Percentiles rank a stretch among this genome's conserved stretches.
Evolutionary conservation across 2,113 vertebrate species (phyloP).

Genomic region (Etheostoma cragini): DNA sequence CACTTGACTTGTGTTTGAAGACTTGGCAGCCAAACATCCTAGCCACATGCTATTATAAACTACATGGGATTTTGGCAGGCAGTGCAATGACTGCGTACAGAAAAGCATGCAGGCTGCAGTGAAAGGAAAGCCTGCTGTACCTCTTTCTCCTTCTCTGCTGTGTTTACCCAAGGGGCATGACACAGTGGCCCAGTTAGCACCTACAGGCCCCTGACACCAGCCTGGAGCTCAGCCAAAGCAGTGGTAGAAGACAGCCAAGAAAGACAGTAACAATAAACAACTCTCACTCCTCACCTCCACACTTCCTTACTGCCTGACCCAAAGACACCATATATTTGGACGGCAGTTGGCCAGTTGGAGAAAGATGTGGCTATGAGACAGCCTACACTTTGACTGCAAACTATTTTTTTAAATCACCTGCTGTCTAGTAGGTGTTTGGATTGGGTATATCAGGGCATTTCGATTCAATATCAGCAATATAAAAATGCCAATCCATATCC

Average conservation of each 20-base stretch:
- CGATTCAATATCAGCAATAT: not conserved
- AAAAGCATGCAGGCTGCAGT: constrained; percentile 35
- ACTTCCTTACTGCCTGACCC: not conserved
- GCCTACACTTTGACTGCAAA: not conserved
- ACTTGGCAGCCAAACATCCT: constrained; percentile 66
- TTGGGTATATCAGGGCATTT: not conserved
- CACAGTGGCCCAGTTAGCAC: constrained; percentile 80
- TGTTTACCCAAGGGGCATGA: constrained; percentile 78
- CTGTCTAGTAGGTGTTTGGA: not conserved
- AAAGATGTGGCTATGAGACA: not conserved
- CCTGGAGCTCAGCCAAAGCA: constrained; percentile 76
- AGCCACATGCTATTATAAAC: constrained; percentile 67
- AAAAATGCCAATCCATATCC: not conserved
- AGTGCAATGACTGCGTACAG: constrained; percentile 28
- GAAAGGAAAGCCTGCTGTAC: constrained; percentile 61
- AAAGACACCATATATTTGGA: not conserved
- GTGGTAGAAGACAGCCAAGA: constrained; percentile 51
- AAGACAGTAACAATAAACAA: constrained; percentile 67
- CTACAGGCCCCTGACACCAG: constrained; percentile 59
- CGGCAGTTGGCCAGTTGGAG: not conserved
- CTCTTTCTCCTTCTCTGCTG: constrained; percentile 52
- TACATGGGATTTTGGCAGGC: constrained; percentile 68
- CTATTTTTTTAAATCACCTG: not conserved
- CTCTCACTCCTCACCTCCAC: constrained; percentile 43
- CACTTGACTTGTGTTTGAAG: constrained; percentile 54